A percentile compares a stretch with the other conserved stretches of the same genome.
Conservation (phyloP, 2,888 invertebrate genomes). For the Mamestra brassicae region DNA sequence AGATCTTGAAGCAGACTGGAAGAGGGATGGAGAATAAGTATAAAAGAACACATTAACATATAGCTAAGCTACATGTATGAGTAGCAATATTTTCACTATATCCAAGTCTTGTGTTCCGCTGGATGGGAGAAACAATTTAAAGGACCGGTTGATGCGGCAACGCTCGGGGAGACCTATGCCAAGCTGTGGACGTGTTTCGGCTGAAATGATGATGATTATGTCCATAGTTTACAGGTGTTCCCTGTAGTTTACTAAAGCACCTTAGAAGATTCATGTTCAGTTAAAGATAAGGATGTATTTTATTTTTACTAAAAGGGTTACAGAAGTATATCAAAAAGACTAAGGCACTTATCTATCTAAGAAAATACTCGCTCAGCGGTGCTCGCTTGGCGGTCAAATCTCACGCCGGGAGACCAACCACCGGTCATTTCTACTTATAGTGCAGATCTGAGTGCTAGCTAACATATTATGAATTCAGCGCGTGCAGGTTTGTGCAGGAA, state of each 20-base stretch:
- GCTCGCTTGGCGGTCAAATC: too few species aligned
- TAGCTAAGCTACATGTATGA: too few species aligned
- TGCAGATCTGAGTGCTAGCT: too few species aligned
- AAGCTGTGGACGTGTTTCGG: neutral
- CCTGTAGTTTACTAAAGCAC: neutral
- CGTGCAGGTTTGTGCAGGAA: too few species aligned
- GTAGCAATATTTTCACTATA: neutral
- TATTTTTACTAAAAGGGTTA: too few species aligned
- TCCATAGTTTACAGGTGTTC: neutral
- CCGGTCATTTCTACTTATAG: too few species aligned
- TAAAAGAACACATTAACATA: neutral
- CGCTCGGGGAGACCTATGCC: neutral
- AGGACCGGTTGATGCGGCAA: neutral
- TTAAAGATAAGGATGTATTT: neutral
- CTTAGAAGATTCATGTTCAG: neutral
- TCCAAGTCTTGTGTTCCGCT: neutral
- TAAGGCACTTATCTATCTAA: too few species aligned
- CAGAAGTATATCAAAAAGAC: too few species aligned
- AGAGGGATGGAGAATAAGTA: slow-evolving; percentile 49
- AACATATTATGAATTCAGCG: too few species aligned
- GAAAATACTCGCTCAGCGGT: too few species aligned
- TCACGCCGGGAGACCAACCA: too few species aligned
- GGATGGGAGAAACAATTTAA: neutral
- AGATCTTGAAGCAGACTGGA: slow-evolving; percentile 97
- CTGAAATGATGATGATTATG: neutral